Percentiles rank a stretch among this genome's conserved stretches.
Evolutionary conservation across 2,113 vertebrate genomes (phyloP).

Genomic region (Petrocephalus zakoni): DNA sequence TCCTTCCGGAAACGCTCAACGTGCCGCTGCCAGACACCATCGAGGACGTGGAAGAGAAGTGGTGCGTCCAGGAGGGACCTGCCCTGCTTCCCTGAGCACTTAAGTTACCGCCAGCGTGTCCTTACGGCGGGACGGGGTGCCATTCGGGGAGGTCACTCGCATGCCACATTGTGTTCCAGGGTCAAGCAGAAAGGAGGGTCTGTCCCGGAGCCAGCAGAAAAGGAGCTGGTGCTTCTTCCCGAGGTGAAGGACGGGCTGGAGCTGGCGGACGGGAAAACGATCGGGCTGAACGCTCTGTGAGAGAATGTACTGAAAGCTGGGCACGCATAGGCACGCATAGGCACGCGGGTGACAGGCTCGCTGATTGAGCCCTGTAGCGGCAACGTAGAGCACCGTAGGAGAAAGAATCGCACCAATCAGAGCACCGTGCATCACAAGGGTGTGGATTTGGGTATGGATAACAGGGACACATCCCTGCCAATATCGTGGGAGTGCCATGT

Average conservation of each 20-base stretch:
- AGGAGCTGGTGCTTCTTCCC: not conserved
- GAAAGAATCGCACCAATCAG: not conserved
- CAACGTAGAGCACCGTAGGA: not conserved
- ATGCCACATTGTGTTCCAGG: conserved; percentile 16
- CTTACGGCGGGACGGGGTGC: not conserved
- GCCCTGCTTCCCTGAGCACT: not conserved
- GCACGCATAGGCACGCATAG: not conserved
- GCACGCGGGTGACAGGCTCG: not conserved
- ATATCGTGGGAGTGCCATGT: not conserved
- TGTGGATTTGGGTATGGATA: not conserved
- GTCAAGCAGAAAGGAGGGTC: not conserved
- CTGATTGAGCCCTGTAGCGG: not conserved
- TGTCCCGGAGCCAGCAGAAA: not conserved
- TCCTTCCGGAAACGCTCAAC: conserved; percentile 79
- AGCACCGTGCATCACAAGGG: not conserved
- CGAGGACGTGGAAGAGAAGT: conserved; percentile 67
- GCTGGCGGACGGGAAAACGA: not conserved
- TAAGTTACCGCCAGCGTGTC: not conserved
- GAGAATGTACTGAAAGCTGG: not conserved
- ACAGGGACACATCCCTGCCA: not conserved
- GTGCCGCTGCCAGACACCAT: conserved; percentile 74
- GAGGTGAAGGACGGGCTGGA: not conserved
- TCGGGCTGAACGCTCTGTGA: conserved; percentile 10
- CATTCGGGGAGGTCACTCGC: not conserved
- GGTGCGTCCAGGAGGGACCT: conserved; percentile 30